Evolutionary conservation across 2,888 invertebrate genomes (phyloP), one percentile per base, ranked within the genome.

Genomic region (Cephonodes hylas): DNA sequence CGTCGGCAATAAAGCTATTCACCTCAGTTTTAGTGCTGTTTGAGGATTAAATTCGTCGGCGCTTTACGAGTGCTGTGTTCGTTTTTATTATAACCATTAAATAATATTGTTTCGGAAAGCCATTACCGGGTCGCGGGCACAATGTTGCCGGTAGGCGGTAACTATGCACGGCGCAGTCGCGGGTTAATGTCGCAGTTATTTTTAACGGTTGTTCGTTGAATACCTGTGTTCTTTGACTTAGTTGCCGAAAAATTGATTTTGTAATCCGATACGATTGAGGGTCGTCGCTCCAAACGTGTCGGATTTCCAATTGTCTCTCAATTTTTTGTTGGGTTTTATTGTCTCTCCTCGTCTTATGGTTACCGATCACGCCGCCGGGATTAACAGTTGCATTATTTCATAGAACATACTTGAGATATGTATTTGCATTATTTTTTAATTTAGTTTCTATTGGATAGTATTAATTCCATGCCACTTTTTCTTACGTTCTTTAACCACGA

Each of bases 1-100:
- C 48, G 57, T 31, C 64, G 20, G 64, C 62, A 61, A 68, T 71
- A 69, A 71, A 71, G 61, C 63, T 65, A 69, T 71, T 67, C 66
- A 69, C 64, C 62, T 63, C 57, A n/a, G 44, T 44, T 61, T 61
- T 46, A 58, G 34, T 31, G 10, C 48, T 18, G 45, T 18, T 27
- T 27, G n/a, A 38, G 57, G 27, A 58, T 61, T 61, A 61, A 58
- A 61, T 46, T 61, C 58, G 44, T 44, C 44, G 44, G 57, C n/a
- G n/a, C 27, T 59, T 59, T 59, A 59, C 58, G 44, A 27, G 42
- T 42, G 18, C 58, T 18, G 44, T 44, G 38, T 59, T 42, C 58
- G 7, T 25, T 59, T 59, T 59, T 59, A 59, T 59, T 59, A 44
- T 44, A 42, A 44, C 44, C 58, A 59, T 59, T 59, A 59, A 59